A percentile compares a stretch with the other conserved stretches of the same genome.
Conservation (phyloP, 2,888 invertebrate species). For the Microplitis manilae region DNA sequence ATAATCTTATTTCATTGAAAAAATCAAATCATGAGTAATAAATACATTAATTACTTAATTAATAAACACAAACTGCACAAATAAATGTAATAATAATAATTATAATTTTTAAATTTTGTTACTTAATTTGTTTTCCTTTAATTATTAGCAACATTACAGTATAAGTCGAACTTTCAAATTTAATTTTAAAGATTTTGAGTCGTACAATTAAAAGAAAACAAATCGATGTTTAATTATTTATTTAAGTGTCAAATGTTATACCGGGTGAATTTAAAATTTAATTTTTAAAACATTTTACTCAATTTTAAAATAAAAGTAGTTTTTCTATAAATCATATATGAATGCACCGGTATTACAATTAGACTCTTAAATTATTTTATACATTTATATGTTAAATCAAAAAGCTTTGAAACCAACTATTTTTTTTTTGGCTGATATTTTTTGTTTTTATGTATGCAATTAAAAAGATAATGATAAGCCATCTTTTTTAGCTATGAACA, state of each 20-base stretch:
- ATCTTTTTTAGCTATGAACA: no score
- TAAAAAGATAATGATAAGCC: neutral
- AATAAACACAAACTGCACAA: constrained; percentile 53
- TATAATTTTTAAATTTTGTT: constrained; percentile 1
- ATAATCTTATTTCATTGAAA: no score
- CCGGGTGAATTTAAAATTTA: neutral
- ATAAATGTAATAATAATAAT: constrained; percentile 52
- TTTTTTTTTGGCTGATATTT: neutral
- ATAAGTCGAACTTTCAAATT: neutral
- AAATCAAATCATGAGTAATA: no score
- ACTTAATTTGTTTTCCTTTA: constrained; percentile 54
- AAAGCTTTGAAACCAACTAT: neutral
- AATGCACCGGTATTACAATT: neutral
- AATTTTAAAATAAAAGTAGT: no score
- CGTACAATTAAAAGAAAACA: neutral
- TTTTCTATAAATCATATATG: no score
- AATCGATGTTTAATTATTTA: neutral
- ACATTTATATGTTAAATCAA: neutral
- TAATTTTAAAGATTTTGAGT: neutral
- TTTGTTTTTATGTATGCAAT: neutral
- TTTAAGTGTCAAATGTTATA: neutral
- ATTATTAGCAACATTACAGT: constrained; percentile 18
- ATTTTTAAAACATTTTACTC: neutral
- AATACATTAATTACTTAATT: constrained; percentile 9
- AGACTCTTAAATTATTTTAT: neutral